Evolutionary conservation across 2,113 vertebrate species (phyloP), one percentile per base, ranked within the genome.

Genomic region (Malurus alboscapulatus): DNA sequence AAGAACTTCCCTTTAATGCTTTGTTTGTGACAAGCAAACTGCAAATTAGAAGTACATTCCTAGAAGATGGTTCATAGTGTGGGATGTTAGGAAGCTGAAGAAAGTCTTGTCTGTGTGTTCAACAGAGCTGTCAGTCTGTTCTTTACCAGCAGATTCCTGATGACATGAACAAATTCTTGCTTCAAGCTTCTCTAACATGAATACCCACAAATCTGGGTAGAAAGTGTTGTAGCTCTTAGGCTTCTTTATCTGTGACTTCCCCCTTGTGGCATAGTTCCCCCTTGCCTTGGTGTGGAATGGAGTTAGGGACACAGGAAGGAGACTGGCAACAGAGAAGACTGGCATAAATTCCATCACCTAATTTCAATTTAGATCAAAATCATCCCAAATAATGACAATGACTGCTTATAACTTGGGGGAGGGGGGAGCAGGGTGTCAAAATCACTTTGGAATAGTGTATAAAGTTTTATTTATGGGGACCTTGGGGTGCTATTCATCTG

Each of bases 21-120:
- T 90, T 87, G 67, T 83, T 84, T 84, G 27, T 79, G 82, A 51
- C 40, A 75, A 88, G 58, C 74, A 71, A 72, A 79, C 53, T 90
- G 72, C 45, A 90, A 57, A 76, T 48, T 40, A 6, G 11, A 48
- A 68, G 44, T 44, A 13, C 26, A 5, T 72, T 87, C 26, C 58
- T 82, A n/a, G 55, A 72, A 83, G 40, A n/a, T 53, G 38, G 26
- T 61, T 79, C 8, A 20, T 71, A 24, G 16, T 27, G 22, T 1
- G 2, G 6, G 51, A 2, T 19, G 34, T 67, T 74, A 21, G 51
- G 73, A 84, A 81, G 63, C 68, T 81, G 85, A 85, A 72, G 55
- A 30, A 61, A 51, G 29, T 38, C 51, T 82, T 3, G 2, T 21
- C 29, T 2, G 0, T 26, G 55, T 74, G 51, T 18, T 30, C n/a